Percentiles rank a stretch among this genome's conserved stretches.
These are phyloP conservation scores for Clinocottus analis DNA, from an alignment of 2,113 vertebrate genomes.

Conservation along the genomic window DNA sequence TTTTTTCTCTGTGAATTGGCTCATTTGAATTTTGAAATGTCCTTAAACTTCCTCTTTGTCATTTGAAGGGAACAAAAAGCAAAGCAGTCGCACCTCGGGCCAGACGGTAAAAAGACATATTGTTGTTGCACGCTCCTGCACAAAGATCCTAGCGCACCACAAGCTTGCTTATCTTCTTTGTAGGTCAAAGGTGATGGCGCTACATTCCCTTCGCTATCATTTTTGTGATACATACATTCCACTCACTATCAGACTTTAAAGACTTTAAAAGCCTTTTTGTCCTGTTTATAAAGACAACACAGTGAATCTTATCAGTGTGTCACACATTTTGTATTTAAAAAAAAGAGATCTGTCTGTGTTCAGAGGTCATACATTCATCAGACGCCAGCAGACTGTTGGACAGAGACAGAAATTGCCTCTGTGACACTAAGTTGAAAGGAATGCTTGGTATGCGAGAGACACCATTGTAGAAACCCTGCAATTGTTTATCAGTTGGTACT, in stretches of 20 bases:
- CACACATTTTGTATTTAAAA: neutral
- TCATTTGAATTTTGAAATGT: neutral
- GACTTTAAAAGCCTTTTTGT: neutral
- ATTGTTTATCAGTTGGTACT: neutral
- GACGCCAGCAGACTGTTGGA: constrained; percentile 32
- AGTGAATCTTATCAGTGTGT: constrained; percentile 3
- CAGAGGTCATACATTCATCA: constrained; percentile 13
- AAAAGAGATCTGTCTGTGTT: neutral
- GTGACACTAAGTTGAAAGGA: constrained; percentile 46
- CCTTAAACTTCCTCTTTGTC: neutral
- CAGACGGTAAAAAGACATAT: neutral
- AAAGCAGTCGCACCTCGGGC: neutral
- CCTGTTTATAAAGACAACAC: constrained; percentile 2
- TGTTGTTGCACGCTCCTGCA: neutral
- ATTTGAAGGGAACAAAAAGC: neutral
- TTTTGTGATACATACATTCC: too few relatives aligned
- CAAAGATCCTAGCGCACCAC: neutral
- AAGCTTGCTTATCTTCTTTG: constrained; percentile 12
- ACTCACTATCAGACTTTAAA: neutral
- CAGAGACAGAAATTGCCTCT: constrained; percentile 15
- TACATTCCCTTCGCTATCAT: too few relatives aligned
- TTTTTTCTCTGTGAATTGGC: too few relatives aligned
- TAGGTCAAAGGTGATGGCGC: constrained; percentile 47
- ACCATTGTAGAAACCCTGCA: constrained; percentile 28
- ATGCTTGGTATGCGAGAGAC: constrained; percentile 52